Conservation (phyloP, 2,797 vertebrate species). For the Lates japonicus region DNA sequence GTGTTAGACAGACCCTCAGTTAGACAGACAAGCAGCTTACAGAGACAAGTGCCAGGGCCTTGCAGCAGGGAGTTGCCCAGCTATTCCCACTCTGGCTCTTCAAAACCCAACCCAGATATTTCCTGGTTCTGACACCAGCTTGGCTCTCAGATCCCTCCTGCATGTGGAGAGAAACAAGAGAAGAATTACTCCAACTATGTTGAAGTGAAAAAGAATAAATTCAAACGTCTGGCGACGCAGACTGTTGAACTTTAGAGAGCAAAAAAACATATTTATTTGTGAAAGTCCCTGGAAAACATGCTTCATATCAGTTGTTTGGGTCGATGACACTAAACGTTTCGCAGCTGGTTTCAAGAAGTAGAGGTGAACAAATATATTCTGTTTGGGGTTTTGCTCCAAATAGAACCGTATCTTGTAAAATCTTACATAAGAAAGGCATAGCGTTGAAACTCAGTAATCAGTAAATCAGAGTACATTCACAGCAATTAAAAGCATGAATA, state of each 20-base stretch:
- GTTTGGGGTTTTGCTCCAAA: conserved; percentile 8
- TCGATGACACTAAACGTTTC: conserved; percentile 66
- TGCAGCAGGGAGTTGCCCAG: conserved; percentile 72
- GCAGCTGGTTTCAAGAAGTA: conserved; percentile 58
- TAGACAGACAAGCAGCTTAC: conserved; percentile 36
- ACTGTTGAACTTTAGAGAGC: conserved; percentile 48
- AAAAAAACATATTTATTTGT: conserved; percentile 50
- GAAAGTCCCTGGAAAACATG: conserved; percentile 60
- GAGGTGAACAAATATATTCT: conserved; percentile 30
- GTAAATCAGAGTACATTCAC: background rate
- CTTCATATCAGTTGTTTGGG: conserved; percentile 60
- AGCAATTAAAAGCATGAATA: conserved; percentile 5
- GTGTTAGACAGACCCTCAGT: conserved; percentile 35
- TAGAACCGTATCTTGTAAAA: conserved; percentile 23
- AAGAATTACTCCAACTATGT: conserved; percentile 66
- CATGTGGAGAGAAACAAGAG: conserved; percentile 60
- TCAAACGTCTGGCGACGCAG: conserved; percentile 65
- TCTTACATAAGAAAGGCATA: background rate
- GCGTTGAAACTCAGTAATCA: conserved; percentile 14
- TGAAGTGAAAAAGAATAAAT: conserved; percentile 62
- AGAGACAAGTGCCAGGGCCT: conserved; percentile 57
- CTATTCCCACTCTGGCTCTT: conserved; percentile 65
- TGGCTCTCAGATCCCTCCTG: conserved; percentile 59
- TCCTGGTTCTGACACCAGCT: conserved; percentile 79
- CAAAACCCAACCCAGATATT: conserved; percentile 77